Conservation (phyloP, 2,113 vertebrate species). For the Calyptomena viridis region DNA sequence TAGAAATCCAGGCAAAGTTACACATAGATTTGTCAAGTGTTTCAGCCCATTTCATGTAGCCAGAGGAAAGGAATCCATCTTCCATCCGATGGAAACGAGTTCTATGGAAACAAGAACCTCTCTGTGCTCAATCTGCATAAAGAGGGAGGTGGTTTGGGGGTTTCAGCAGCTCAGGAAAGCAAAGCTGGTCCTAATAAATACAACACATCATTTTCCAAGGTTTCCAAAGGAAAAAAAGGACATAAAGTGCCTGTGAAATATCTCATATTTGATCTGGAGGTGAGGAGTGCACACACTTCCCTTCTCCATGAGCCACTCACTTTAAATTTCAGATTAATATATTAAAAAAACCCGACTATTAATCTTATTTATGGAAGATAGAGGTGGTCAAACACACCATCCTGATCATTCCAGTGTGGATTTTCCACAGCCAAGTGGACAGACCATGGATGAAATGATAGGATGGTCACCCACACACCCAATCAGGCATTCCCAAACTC, state of each 20-base stretch:
- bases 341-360: rapidly evolving
- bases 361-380: rapidly evolving
- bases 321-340: rapidly evolving
- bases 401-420: background rate
- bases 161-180: background rate
- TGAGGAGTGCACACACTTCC: rapidly evolving
- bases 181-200: background rate
- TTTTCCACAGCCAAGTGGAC: background rate
- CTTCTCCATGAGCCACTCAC: rapidly evolving
- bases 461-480: background rate
- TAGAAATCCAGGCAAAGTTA: background rate
- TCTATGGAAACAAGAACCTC: background rate
- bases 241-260: rapidly evolving
- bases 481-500: background rate
- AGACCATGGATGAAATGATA: rapidly evolving
- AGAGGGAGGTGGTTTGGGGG: background rate
- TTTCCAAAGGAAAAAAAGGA: background rate
- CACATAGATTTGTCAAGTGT: background rate
- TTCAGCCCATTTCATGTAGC: background rate
- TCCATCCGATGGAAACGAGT: rapidly evolving
- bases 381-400: too few species aligned
- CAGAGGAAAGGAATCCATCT: background rate
- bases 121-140: background rate
- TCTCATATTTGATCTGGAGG: rapidly evolving
- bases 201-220: background rate